Percentiles rank a stretch among this genome's conserved stretches.
Conservation (phyloP, 92 coral and sea anemone genomes). For the Galaxea fascicularis region DNA sequence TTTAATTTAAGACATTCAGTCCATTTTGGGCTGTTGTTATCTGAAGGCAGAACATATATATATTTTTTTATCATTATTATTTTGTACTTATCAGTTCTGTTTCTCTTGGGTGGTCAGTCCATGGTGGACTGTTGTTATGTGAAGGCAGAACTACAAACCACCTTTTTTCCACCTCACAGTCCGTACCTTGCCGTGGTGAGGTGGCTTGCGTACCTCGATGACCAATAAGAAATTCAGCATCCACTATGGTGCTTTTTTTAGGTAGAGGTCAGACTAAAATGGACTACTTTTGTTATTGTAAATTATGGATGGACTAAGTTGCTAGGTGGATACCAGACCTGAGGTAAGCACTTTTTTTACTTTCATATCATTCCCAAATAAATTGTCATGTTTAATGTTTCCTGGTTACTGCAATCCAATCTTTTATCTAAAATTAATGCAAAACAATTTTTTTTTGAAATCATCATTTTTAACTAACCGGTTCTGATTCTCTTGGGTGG, state of each 20-base stretch:
- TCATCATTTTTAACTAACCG: not conserved
- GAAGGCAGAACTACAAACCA: slow-evolving; percentile 9
- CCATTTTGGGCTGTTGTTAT: slow-evolving; percentile 26
- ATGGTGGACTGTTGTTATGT: slow-evolving; percentile 27
- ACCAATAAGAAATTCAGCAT: not conserved
- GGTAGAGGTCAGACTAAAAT: slow-evolving; percentile 14
- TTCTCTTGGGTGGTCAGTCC: not conserved
- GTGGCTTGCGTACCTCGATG: not conserved
- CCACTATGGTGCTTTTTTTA: not conserved
- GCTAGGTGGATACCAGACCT: not conserved
- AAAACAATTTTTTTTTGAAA: not conserved
- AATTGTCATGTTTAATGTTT: not conserved
- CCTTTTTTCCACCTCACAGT: not conserved
- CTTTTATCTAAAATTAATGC: slow-evolving; percentile 10
- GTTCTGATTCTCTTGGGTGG: slow-evolving; percentile 10
- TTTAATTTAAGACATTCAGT: too few species aligned
- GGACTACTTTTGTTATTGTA: not conserved
- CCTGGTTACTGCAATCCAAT: not conserved
- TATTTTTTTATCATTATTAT: not conserved
- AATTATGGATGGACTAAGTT: not conserved
- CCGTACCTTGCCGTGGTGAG: not conserved
- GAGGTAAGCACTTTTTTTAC: slow-evolving; percentile 2
- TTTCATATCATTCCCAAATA: not conserved
- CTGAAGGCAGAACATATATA: not conserved
- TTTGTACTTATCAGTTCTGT: not conserved